Evolutionary conservation across 2,888 invertebrate species (phyloP), one percentile per base, ranked within the genome.

Genomic region (Micoletzkya japonica): DNA sequence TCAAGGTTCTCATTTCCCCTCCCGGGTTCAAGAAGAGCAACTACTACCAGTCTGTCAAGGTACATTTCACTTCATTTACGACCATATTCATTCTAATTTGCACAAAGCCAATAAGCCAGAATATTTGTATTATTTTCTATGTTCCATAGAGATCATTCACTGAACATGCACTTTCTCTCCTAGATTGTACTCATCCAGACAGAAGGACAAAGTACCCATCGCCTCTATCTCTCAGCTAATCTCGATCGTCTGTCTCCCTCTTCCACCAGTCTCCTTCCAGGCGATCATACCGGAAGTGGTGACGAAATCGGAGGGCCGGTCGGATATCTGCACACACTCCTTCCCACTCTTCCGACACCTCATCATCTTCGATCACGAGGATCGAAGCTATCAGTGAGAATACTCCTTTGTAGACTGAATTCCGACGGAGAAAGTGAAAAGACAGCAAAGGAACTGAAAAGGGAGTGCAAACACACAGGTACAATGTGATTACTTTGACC

Each of bases 1-100:
- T 79, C 70, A 91, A 90, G 80, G 90, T 90, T 0, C 84, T 93
- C 3, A 86, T 93, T 1, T 88, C 90, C 1, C 89, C 91, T 0
- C 89, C 90, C 59, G 86, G 83, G 0, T 91, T 90, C 83, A 90
- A 90, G 83, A 88, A 87, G 0, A 90, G 90, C 74, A 88, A 91
- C 76, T 93, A 91, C 84, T 90, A 91, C 74, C 87, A 76, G 64
- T 80, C 74, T 39, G 73, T 76, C 44, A 75, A 76, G 72, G 77
- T 76, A 26, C 30, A 44, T 57, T 52, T 49, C 7, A 26, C 20
- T 17, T 39, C 7, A n/a, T n/a, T n/a, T n/a, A n/a, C n/a, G n/a
- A n/a, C n/a, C n/a, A n/a, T n/a, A n/a, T n/a, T n/a, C n/a, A n/a
- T n/a, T n/a, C n/a, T n/a, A n/a, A n/a, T n/a, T n/a, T n/a, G n/a